Conservation (phyloP, 2,888 invertebrate genomes). For the Acleris laterana region DNA sequence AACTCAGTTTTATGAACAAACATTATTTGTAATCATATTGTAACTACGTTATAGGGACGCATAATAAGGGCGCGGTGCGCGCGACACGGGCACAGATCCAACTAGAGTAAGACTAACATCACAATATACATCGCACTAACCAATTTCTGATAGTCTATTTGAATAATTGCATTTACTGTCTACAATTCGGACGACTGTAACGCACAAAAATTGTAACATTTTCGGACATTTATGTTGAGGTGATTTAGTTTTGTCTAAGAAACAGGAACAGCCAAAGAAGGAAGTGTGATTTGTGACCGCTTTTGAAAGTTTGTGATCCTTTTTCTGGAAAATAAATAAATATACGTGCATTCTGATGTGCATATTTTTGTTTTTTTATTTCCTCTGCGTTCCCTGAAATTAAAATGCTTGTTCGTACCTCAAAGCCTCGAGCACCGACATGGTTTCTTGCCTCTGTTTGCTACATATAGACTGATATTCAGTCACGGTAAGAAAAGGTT, state of each 20-base stretch:
- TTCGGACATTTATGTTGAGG: constrained; percentile 43
- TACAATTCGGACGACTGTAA: constrained; percentile 34
- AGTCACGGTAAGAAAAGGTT: no score
- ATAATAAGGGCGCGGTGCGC: constrained; percentile 12
- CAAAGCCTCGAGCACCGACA: no score
- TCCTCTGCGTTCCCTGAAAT: neutral
- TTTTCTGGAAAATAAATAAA: constrained; percentile 69
- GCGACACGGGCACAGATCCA: constrained; percentile 16
- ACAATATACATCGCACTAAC: constrained; percentile 29
- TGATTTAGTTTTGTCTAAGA: constrained; percentile 33
- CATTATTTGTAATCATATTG: constrained; percentile 61
- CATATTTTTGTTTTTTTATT: constrained; percentile 17
- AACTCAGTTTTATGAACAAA: constrained; percentile 67
- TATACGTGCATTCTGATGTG: constrained; percentile 66
- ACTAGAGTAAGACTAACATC: constrained; percentile 33
- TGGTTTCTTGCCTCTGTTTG: no score
- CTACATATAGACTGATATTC: no score
- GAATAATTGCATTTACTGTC: constrained; percentile 27
- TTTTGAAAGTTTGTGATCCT: constrained; percentile 69
- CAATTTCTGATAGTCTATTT: constrained; percentile 21
- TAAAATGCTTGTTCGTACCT: no score
- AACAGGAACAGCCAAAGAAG: constrained; percentile 45
- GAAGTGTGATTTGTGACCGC: constrained; percentile 59
- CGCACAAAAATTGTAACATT: constrained; percentile 55
- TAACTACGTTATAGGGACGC: constrained; percentile 35